Evolutionary conservation across 2,797 vertebrate species (phyloP), one percentile per base, ranked within the genome.

Genomic region (Monodelphis domestica): DNA sequence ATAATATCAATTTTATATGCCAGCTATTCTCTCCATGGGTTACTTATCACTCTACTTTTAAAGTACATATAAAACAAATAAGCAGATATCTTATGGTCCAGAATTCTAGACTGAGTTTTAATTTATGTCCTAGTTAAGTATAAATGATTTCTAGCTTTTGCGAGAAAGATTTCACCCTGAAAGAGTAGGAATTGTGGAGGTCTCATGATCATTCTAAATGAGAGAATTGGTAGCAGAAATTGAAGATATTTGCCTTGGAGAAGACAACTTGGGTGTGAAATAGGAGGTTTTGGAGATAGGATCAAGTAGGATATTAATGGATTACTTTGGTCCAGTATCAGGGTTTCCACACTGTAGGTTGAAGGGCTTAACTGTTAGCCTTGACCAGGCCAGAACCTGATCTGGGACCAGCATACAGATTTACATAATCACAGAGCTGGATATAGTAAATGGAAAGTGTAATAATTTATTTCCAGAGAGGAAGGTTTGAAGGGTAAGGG

Each of bases 101-200:
- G 30, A 70, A 90, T 93, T 33, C 87, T 94, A 53, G 55, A 70
- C 28, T 90, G 50, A 12, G 53, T 89, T 84, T 93, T 91, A 21
- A 92, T 0, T 17, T 30, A 54, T 78, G 54, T 56, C 93, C 17
- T 45, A 2, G 89, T 84, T 11, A 50, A 78, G 30, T 59, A 59
- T 59, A 28, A 56, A 56, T 55, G 15, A 9, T 28, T 29, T 29
- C 55, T 56, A 29, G 28, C 28, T 56, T 56, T 56, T 29, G 55
- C 56, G 26, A 24, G 63, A 70, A 38, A 78, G 63, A 63, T 57
- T 78, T 78, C 2, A 21, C 17, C 63, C 45, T 38, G 9, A 78
- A 45, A 78, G n/a, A 78, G n/a, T 78, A 70, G n/a, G 14, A n/a
- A 38, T 70, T 78, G n/a, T 45, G 63, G n/a, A 78, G n/a, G n/a